Conservation (phyloP, 2,113 vertebrate genomes). For the Aythya baeri region DNA sequence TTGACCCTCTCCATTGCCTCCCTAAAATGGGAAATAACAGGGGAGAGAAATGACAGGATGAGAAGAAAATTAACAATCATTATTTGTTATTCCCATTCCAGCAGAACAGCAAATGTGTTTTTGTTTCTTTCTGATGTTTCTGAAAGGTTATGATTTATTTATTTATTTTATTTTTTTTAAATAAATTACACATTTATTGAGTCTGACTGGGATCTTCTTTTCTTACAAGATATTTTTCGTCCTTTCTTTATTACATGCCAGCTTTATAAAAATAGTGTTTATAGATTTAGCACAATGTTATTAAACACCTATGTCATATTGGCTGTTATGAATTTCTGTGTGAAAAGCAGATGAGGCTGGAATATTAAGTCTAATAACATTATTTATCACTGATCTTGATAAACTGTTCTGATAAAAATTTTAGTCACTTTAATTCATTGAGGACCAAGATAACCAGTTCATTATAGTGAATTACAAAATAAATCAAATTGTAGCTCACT, state of each 20-base stretch:
- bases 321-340: neutral
- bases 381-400: slow-evolving; percentile 51
- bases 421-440: slow-evolving; percentile 16
- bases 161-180: neutral
- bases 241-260: neutral
- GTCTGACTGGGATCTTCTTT: neutral
- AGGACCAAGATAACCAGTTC: slow-evolving; percentile 29
- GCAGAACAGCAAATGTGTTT: neutral
- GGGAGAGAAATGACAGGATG: neutral
- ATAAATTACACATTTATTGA: neutral
- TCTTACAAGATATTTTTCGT: neutral
- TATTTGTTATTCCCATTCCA: neutral
- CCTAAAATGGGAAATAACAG: neutral
- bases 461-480: slow-evolving; percentile 18
- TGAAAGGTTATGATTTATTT: neutral
- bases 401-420: slow-evolving; percentile 32
- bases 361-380: slow-evolving; percentile 41
- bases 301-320: slow-evolving; percentile 18
- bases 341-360: slow-evolving; percentile 46
- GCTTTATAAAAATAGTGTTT: slow-evolving; percentile 18
- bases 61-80: neutral
- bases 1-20: neutral
- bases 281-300: neutral
- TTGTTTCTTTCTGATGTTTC: neutral
- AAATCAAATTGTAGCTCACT: neutral